phyloP scores from a whole-genome alignment of 2,113 vertebrate genomes.

The Lasiurus borealis region DNA sequence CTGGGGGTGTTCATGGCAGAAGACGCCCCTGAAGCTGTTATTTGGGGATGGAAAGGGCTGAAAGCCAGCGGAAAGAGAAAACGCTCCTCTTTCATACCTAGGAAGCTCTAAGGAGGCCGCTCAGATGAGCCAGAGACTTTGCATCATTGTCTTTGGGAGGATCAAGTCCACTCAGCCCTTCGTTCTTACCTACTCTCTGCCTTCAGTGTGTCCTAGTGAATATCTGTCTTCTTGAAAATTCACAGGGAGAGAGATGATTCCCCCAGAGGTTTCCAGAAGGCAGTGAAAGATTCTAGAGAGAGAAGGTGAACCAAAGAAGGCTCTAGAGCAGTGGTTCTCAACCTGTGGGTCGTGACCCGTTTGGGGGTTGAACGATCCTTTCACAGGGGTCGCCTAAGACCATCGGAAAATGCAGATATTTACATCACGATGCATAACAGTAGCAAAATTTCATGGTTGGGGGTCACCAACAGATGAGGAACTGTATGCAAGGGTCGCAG shows the following conservation, averaged over 20 bases:
- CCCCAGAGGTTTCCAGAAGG: neutral
- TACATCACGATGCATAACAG: too few species aligned
- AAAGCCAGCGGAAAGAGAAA: conserved; percentile 12
- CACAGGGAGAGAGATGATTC: neutral
- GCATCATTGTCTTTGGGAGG: neutral
- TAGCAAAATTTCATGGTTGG: too few species aligned
- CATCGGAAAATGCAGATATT: too few species aligned
- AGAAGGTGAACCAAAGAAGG: neutral
- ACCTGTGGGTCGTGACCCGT: too few species aligned
- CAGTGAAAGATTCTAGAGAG: neutral
- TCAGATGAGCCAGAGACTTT: neutral
- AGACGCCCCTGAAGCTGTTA: neutral
- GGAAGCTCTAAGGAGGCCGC: neutral
- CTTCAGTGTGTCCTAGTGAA: neutral
- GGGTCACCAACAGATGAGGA: too few species aligned
- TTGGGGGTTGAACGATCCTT: too few species aligned
- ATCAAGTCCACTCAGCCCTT: neutral
- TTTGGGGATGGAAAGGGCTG: conserved; percentile 5
- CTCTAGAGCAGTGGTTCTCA: too few species aligned
- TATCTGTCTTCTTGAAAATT: conserved; percentile 43
- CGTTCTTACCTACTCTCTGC: neutral
- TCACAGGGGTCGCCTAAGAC: too few species aligned
- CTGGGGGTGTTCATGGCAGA: neutral
- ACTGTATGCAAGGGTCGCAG: too few species aligned
- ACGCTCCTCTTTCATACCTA: neutral